Conservation (phyloP, 2,888 invertebrate species). For the Eupsilia transversa region DNA sequence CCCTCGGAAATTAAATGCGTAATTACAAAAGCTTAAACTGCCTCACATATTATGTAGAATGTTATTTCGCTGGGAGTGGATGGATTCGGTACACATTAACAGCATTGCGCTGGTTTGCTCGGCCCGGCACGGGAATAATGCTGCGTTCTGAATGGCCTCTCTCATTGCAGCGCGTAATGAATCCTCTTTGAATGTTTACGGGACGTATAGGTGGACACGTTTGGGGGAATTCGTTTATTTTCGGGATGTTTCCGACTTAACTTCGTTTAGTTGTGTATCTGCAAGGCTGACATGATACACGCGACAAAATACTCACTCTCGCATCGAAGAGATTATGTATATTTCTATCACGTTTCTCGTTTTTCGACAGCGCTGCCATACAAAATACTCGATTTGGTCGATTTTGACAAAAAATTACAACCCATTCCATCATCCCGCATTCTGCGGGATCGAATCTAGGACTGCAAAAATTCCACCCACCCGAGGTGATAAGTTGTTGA, state of each 20-base stretch:
- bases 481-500: too few species aligned
- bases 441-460: too few species aligned
- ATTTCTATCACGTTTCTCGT: too few species aligned
- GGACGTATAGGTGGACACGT: background rate
- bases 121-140: conserved; percentile 10
- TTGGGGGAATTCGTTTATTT: conserved; percentile 7
- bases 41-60: conserved; percentile 1
- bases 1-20: conserved; percentile 26
- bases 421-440: too few species aligned
- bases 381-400: too few species aligned
- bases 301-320: too few species aligned
- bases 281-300: too few species aligned
- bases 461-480: too few species aligned
- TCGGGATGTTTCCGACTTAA: background rate
- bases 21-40: conserved; percentile 29
- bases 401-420: too few species aligned
- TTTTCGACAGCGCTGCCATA: too few species aligned
- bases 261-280: background rate
- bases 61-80: conserved; percentile 16
- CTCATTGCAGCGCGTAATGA: conserved; percentile 44
- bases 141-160: conserved; percentile 18
- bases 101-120: conserved; percentile 5
- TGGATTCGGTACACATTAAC: conserved; percentile 28
- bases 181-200: conserved; percentile 39
- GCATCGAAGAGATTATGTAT: too few species aligned